These are phyloP conservation scores for Paguma larvata DNA, from an alignment of 2,797 vertebrate species.

Conservation along the genomic window DNA sequence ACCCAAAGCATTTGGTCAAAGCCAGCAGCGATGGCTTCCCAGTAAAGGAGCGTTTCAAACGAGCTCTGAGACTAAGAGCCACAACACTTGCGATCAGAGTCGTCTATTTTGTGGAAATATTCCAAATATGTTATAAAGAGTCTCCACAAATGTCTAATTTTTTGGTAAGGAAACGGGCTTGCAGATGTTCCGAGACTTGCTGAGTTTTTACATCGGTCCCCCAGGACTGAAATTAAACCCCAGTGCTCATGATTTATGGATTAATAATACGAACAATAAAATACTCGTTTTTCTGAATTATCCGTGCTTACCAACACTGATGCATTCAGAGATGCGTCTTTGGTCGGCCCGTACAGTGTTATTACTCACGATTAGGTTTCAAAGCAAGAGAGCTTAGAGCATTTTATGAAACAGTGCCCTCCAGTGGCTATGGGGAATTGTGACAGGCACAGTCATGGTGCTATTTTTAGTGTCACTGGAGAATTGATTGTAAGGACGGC, in stretches of 20 bases:
- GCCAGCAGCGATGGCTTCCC: neutral
- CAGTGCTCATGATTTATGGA: neutral
- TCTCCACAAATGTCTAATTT: neutral
- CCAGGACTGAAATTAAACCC: neutral
- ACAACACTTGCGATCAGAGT: neutral
- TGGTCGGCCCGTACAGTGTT: neutral
- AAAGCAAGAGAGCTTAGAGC: neutral
- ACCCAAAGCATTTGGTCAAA: neutral
- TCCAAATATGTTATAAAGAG: too few species aligned
- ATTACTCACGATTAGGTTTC: neutral
- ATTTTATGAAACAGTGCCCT: slow-evolving; percentile 79
- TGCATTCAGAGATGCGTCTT: neutral
- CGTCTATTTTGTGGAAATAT: neutral
- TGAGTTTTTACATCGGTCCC: too few species aligned
- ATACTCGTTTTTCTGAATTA: neutral
- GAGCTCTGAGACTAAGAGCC: neutral
- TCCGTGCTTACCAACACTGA: neutral
- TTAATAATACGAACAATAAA: neutral
- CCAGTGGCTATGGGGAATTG: slow-evolving; percentile 75
- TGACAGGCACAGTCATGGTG: accelerated
- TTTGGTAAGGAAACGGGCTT: neutral
- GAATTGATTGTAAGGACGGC: neutral
- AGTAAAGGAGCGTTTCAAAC: neutral
- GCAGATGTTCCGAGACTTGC: neutral
- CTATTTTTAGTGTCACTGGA: neutral